Conservation (phyloP, 2,113 vertebrate species). For the Aphyosemion australe region DNA sequence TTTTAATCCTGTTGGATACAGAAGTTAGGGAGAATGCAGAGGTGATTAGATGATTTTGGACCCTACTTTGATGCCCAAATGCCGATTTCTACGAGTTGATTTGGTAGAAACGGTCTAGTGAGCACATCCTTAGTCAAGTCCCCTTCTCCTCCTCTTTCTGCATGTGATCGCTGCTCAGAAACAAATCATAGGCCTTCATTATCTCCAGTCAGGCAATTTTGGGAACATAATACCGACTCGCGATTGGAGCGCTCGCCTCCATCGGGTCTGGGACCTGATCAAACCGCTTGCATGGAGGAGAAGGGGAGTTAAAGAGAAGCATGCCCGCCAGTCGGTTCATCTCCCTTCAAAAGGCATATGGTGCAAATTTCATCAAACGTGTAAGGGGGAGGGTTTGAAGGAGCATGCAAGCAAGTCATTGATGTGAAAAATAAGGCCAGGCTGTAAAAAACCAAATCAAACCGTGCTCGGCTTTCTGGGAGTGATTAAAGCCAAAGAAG, state of each 20-base stretch:
- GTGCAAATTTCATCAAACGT: slow-evolving; percentile 85
- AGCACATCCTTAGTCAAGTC: slow-evolving; percentile 69
- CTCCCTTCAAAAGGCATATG: slow-evolving; percentile 80
- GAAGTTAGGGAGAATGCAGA: slow-evolving; percentile 41
- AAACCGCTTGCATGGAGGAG: slow-evolving; percentile 67
- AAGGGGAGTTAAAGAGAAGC: slow-evolving; percentile 72
- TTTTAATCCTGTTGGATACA: slow-evolving; percentile 57
- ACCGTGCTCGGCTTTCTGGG: slow-evolving; percentile 75
- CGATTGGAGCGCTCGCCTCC: slow-evolving; percentile 63
- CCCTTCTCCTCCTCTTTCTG: slow-evolving; percentile 71
- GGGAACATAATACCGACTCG: slow-evolving; percentile 76
- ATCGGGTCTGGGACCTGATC: slow-evolving; percentile 72
- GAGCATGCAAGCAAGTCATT: slow-evolving; percentile 69
- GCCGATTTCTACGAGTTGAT: slow-evolving; percentile 64
- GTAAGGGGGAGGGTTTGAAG: slow-evolving; percentile 41
- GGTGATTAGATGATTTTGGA: slow-evolving; percentile 62
- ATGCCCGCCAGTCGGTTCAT: slow-evolving; percentile 70
- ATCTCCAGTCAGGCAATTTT: slow-evolving; percentile 75
- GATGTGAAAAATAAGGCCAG: slow-evolving; percentile 81
- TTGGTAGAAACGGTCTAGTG: slow-evolving; percentile 75
- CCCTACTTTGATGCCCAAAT: slow-evolving; percentile 61
- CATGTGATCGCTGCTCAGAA: slow-evolving; percentile 47
- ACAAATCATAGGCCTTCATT: slow-evolving; percentile 73
- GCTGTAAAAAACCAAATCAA: slow-evolving; percentile 81
- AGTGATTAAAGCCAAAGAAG: slow-evolving; percentile 79